Conservation (phyloP, 2,888 invertebrate species). For the Iphiclides podalirius region DNA sequence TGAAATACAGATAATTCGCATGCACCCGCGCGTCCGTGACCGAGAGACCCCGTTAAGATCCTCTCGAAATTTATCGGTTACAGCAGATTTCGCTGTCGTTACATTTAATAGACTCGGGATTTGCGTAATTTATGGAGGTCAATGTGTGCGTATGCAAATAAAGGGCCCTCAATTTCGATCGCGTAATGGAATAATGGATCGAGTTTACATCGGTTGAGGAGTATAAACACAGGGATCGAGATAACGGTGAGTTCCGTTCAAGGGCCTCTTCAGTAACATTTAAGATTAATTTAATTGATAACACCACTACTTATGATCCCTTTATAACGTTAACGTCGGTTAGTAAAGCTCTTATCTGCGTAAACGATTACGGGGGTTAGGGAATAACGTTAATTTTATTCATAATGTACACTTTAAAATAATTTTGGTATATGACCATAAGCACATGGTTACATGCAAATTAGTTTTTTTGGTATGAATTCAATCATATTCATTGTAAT, state of each 20-base stretch:
- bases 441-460: no score
- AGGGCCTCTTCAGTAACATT: slow-evolving; percentile 2
- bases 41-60: slow-evolving; percentile 7
- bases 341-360: not conserved
- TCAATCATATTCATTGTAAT: no score
- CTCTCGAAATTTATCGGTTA: slow-evolving; percentile 1
- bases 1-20: slow-evolving; percentile 8
- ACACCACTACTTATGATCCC: slow-evolving; percentile 3
- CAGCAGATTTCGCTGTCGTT: not conserved
- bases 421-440: no score
- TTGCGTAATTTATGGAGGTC: slow-evolving; percentile 6
- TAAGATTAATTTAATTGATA: slow-evolving; percentile 18
- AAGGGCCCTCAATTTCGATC: slow-evolving; percentile 1
- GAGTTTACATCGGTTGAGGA: slow-evolving; percentile 2
- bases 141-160: slow-evolving; percentile 2
- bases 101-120: slow-evolving; percentile 2
- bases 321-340: not conserved
- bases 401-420: no score
- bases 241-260: slow-evolving; percentile 5
- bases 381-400: no score
- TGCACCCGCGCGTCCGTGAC: slow-evolving; percentile 3
- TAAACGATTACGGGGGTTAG: not conserved
- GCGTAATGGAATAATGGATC: slow-evolving; percentile 10
- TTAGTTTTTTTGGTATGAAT: no score
- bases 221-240: slow-evolving; percentile 5